A percentile compares a stretch with the other conserved stretches of the same genome.
Evolutionary conservation across 2,797 vertebrate species (phyloP).

Genomic region (Eulemur albifrons): DNA sequence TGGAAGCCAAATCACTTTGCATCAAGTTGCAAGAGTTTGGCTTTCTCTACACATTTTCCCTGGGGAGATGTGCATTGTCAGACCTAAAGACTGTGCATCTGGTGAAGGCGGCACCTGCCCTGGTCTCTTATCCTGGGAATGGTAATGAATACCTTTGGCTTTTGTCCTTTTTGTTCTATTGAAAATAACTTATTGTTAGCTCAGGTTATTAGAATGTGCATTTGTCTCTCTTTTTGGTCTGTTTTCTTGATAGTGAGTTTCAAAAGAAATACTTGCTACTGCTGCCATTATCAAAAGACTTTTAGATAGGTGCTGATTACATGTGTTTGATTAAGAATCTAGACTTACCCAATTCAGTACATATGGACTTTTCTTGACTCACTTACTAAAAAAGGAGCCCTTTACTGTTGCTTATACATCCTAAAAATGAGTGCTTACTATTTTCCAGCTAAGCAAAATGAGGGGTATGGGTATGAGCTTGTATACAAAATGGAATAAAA

Average conservation of each 20-base stretch:
- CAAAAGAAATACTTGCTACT: conserved; percentile 57
- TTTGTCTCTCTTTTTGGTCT: conserved; percentile 68
- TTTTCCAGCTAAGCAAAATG: conserved; percentile 39
- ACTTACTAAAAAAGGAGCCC: not conserved
- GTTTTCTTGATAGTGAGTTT: conserved; percentile 53
- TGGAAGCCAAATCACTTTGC: conserved; percentile 73
- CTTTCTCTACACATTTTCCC: conserved; percentile 67
- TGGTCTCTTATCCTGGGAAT: conserved; percentile 67
- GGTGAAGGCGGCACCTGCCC: conserved; percentile 58
- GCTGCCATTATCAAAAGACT: not conserved
- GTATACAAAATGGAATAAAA: not conserved
- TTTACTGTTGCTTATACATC: conserved; percentile 25
- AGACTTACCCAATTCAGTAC: not conserved
- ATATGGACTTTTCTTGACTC: not conserved
- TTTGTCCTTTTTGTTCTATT: conserved; percentile 73
- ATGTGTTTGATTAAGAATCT: conserved; percentile 37
- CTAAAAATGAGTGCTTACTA: conserved; percentile 50
- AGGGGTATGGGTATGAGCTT: not conserved
- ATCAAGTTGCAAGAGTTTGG: conserved; percentile 77
- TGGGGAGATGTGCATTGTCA: conserved; percentile 67
- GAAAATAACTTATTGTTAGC: conserved; percentile 74
- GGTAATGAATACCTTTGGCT: conserved; percentile 75
- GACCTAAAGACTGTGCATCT: conserved; percentile 64
- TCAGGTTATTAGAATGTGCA: conserved; percentile 64
- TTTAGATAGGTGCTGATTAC: conserved; percentile 48